These are phyloP conservation scores for Luscinia megarhynchos DNA, from an alignment of 2,797 vertebrate genomes.

Conservation along the genomic window DNA sequence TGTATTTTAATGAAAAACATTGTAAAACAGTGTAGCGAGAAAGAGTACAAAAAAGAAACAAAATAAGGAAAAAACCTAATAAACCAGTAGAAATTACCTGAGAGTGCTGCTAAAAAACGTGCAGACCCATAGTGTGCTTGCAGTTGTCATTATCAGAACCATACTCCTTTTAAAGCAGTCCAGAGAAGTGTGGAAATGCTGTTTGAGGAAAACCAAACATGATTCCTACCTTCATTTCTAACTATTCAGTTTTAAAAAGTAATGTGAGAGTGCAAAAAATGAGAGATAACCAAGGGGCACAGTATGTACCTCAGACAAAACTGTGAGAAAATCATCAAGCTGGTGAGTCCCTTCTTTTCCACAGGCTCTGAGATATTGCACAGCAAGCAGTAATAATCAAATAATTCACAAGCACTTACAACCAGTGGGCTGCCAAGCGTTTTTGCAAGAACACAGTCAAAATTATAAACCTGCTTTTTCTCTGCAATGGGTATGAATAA, in stretches of 20 bases:
- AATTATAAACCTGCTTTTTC: not conserved
- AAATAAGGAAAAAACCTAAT: not conserved
- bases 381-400: not conserved
- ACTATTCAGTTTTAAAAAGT: not conserved
- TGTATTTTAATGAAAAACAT: not conserved
- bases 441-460: fast-evolving
- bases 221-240: not conserved
- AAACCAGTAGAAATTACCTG: not conserved
- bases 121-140: not conserved
- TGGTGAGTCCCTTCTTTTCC: not conserved
- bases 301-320: not conserved
- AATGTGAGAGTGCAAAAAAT: not conserved
- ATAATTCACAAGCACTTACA: not conserved
- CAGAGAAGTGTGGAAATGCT: not conserved
- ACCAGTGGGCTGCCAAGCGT: not conserved
- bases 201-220: not conserved
- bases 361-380: not conserved
- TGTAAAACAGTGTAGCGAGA: not conserved
- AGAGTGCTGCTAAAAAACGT: fast-evolving
- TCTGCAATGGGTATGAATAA: not conserved
- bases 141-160: not conserved
- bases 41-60: not conserved
- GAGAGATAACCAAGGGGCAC: not conserved
- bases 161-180: not conserved
- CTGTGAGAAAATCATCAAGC: not conserved